These are phyloP conservation scores for Drosophila sturtevanti DNA, from an alignment of 1,140 invertebrate species.

Conservation along the genomic window DNA sequence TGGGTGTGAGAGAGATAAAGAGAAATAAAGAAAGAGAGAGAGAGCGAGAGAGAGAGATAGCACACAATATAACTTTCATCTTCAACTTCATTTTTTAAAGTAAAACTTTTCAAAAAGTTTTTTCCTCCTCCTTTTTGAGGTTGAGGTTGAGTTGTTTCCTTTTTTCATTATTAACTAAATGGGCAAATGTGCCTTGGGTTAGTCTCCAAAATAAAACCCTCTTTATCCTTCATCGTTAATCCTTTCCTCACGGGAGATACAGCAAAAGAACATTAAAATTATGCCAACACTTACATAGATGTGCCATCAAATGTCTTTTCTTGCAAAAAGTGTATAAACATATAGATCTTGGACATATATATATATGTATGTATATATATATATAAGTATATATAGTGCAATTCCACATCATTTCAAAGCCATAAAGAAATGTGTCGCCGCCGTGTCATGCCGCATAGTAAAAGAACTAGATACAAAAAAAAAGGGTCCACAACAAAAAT, in stretches of 20 bases:
- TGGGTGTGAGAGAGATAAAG: too few species aligned
- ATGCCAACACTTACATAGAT: background rate
- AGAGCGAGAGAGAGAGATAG: background rate
- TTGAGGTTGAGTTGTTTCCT: background rate
- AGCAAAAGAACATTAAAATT: conserved; percentile 44
- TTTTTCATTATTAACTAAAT: conserved; percentile 14
- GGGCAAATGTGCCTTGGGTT: conserved; percentile 18
- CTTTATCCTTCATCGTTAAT: conserved; percentile 7
- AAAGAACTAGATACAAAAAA: conserved; percentile 14
- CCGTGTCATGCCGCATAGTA: conserved; percentile 15
- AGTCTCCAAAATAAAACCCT: background rate
- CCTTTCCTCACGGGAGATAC: conserved; percentile 33
- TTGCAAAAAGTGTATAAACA: too few species aligned
- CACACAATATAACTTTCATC: background rate
- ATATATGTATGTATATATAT: too few species aligned
- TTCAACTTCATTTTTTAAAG: background rate
- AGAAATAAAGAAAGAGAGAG: too few species aligned
- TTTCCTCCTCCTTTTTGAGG: background rate
- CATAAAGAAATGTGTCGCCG: conserved; percentile 14
- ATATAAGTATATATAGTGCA: too few species aligned
- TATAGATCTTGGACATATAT: too few species aligned
- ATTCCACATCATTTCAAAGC: background rate
- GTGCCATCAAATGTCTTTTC: conserved; percentile 6
- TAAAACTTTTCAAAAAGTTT: conserved; percentile 2
- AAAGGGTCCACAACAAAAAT: background rate